phyloP scores from a whole-genome alignment of 2,888 invertebrate species.

The Callosobruchus maculatus region DNA sequence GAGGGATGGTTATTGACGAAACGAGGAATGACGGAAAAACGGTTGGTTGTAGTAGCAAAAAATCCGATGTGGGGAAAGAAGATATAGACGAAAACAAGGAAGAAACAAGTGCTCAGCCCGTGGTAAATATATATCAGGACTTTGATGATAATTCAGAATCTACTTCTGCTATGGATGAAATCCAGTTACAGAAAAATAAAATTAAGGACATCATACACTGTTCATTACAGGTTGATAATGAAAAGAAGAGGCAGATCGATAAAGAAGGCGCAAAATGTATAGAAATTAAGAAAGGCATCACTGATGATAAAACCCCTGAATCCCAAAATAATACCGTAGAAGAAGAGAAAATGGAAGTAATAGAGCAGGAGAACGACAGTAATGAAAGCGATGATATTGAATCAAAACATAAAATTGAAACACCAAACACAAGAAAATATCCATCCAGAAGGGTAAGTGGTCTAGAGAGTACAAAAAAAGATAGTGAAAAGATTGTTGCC shows the following conservation, averaged over 20 bases:
- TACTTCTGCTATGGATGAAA: background rate
- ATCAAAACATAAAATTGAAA: no score
- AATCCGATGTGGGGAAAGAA: no score
- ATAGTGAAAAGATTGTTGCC: background rate
- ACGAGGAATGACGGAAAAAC: background rate
- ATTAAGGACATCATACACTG: constrained; percentile 37
- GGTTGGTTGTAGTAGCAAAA: background rate
- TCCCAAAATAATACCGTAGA: background rate
- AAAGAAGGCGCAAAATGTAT: background rate
- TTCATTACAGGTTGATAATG: constrained; percentile 21
- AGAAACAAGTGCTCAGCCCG: no score
- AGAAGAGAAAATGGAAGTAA: background rate
- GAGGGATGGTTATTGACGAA: constrained; percentile 4
- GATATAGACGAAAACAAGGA: no score
- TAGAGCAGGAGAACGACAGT: background rate
- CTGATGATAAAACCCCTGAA: background rate
- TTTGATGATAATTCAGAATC: background rate
- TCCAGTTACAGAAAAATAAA: constrained; percentile 18
- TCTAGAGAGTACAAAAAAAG: background rate
- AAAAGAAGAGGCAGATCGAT: background rate
- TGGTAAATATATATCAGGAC: background rate
- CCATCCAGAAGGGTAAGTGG: background rate
- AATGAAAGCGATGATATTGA: background rate
- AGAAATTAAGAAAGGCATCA: background rate
- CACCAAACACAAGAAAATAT: background rate